Base-by-base conservation (phyloP, 1,140 invertebrate species). In the Lycorma delicatula region DNA sequence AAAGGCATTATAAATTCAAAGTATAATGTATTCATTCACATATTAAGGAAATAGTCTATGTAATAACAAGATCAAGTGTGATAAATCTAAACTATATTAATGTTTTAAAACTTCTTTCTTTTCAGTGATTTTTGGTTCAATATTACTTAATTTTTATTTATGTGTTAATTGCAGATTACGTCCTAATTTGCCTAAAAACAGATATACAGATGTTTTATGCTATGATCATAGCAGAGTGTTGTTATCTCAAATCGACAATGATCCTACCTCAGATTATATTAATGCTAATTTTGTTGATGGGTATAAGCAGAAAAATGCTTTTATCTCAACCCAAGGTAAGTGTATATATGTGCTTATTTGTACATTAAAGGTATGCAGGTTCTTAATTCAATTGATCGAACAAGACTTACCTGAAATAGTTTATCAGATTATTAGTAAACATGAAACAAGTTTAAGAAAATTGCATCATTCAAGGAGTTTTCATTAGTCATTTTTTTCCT, bases 241-340 rank as follows among this genome's bases (percentile, higher is more conserved):
- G 54, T 75, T 98, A 23, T 83, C 85, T 3, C 77, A 84, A 65
- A 71, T 82, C 44, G 82, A 88, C 59, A 78, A 80, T 58, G 90
- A 94, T 63, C 76, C 83, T 13, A 80, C 80, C 58, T 85, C 87
- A 34, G 93, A 97, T 76, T 98, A 98, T 68, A 96, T 97, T 67
- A 97, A 98, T 77, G 95, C 93, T 26, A 98, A 98, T 79, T 98
- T 88, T 75, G 93, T 98, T 26, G 94, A 97, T 77, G 94, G 95
- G 3, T 98, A 97, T 74, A 93, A 93, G 71, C 93, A 97, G 71
- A 94, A 93, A 68, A 94, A 95, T 76, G 93, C 94, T 41, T 98
- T 95, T 73, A 98, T 98, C 70, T 97, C 89, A 62, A 97, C 94
- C 64, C 95, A 98, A 82, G 93, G 87, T 89, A 66, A 74, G 67